A percentile compares a stretch with the other conserved stretches of the same genome.
Evolutionary conservation across 2,113 vertebrate species (phyloP).

Genomic region (Cololabis saira): DNA sequence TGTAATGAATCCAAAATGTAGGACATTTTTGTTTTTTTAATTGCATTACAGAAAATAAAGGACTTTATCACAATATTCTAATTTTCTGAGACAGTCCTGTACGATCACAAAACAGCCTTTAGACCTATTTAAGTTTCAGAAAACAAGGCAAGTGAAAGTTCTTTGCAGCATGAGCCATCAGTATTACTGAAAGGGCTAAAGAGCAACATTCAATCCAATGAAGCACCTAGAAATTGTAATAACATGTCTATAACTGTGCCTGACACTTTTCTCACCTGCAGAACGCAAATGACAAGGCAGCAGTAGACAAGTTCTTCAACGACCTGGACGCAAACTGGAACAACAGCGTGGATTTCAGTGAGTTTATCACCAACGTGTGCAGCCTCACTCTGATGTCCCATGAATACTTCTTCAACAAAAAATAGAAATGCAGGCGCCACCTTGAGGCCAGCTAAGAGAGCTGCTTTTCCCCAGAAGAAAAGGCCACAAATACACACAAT

Average conservation of each 20-base stretch:
- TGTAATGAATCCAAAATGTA: too few relatives aligned
- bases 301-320: conserved; percentile 67
- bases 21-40: too few relatives aligned
- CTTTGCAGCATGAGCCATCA: too few relatives aligned
- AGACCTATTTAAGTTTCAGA: too few relatives aligned
- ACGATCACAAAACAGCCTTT: too few relatives aligned
- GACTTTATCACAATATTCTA: too few relatives aligned
- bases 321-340: conserved; percentile 72
- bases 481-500: not conserved
- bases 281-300: conserved; percentile 48
- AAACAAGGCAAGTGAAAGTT: too few relatives aligned
- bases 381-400: conserved; percentile 70
- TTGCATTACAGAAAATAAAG: too few relatives aligned
- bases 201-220: too few relatives aligned
- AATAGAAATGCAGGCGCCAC: conserved; percentile 39
- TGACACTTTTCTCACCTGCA: conserved; percentile 26
- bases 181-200: too few relatives aligned
- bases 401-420: conserved; percentile 47
- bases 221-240: too few relatives aligned
- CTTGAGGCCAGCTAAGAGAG: conserved; percentile 23
- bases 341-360: conserved; percentile 76
- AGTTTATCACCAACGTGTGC: conserved; percentile 69
- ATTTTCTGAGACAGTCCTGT: too few relatives aligned
- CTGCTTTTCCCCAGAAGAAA: conserved; percentile 7
- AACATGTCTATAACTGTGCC: not conserved